Percentiles rank a stretch among this genome's conserved stretches.
Conservation (phyloP, 2,113 vertebrate species). For the Todiramphus saurophagus region DNA sequence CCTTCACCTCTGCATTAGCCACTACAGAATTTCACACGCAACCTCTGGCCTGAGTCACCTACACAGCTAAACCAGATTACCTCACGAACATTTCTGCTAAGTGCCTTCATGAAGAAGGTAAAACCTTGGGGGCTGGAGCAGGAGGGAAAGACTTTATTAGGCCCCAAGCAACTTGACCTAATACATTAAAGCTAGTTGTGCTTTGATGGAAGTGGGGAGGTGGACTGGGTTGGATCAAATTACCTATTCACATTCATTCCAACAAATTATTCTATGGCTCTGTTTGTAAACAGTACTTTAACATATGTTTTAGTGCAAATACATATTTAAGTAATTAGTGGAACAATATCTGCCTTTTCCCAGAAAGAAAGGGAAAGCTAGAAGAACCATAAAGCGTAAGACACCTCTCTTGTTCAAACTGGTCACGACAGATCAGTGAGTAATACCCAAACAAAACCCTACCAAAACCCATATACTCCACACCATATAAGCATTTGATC, state of each 20-base stretch:
- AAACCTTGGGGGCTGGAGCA: neutral
- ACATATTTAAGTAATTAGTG: neutral
- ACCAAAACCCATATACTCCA: neutral
- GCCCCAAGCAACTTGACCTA: fast-evolving
- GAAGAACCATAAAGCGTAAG: neutral
- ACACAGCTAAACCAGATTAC: neutral
- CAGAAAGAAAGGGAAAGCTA: neutral
- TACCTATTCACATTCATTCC: neutral
- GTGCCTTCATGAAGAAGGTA: neutral
- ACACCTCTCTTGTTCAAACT: neutral
- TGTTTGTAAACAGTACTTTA: neutral
- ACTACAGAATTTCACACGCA: neutral
- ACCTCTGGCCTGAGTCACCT: neutral
- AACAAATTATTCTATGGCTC: neutral
- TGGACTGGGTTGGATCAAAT: neutral
- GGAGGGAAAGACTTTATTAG: neutral
- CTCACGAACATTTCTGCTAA: neutral
- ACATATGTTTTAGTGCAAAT: neutral
- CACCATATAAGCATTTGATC: neutral
- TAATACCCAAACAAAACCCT: neutral
- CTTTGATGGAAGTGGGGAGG: neutral
- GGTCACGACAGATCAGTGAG: neutral
- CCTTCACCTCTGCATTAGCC: fast-evolving
- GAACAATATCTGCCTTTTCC: neutral
- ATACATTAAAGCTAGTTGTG: neutral